Evolutionary conservation across 2,888 invertebrate species (phyloP).

Genomic region (Brachypalpus laphriformis): DNA sequence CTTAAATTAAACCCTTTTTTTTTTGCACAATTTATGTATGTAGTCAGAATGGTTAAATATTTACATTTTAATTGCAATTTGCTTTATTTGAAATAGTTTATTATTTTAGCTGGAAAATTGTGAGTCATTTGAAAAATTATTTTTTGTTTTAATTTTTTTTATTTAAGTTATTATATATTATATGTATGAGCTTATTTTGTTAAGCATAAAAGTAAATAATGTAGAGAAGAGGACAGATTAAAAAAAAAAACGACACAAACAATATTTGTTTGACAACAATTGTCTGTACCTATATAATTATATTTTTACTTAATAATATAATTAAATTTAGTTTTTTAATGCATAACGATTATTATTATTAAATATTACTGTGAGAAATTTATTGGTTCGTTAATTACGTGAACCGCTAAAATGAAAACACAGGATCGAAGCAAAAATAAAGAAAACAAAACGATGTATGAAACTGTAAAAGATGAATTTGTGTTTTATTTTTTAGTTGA

Average conservation of each 20-base stretch:
- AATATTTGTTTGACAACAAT: slow-evolving; percentile 59
- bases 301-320: slow-evolving; percentile 53
- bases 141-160: background rate
- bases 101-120: background rate
- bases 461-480: slow-evolving; percentile 28
- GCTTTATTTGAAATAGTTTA: background rate
- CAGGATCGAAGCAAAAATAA: slow-evolving; percentile 46
- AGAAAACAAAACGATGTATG: slow-evolving; percentile 45
- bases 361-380: slow-evolving; percentile 16
- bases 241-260: slow-evolving; percentile 24
- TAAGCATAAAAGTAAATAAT: background rate
- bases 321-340: slow-evolving; percentile 66
- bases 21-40: slow-evolving; percentile 41
- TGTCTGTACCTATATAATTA: slow-evolving; percentile 62
- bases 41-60: slow-evolving; percentile 10
- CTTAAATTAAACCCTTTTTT: background rate
- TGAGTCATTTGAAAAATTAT: background rate
- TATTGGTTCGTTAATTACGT: slow-evolving; percentile 44
- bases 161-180: background rate
- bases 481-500: background rate
- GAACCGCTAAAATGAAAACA: slow-evolving; percentile 39
- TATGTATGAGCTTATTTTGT: slow-evolving; percentile 1
- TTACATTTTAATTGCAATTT: background rate
- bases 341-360: slow-evolving; percentile 56
- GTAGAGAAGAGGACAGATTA: background rate